These are phyloP conservation scores for Hormaphis cornu DNA, from an alignment of 1,140 invertebrate species.

Conservation along the genomic window DNA sequence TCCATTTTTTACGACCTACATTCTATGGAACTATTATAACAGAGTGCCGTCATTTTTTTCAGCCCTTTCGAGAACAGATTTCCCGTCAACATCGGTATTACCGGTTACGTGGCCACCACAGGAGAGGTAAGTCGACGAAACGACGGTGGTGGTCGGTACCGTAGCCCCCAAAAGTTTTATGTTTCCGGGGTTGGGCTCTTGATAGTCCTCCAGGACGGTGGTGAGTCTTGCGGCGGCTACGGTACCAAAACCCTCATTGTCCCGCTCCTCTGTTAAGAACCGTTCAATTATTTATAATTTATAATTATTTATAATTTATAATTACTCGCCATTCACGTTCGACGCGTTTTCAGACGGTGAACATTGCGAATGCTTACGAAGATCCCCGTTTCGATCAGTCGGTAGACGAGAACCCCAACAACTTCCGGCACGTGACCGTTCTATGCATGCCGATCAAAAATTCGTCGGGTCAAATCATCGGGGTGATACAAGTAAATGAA, in stretches of 20 bases:
- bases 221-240: no score
- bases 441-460: slow-evolving; percentile 90
- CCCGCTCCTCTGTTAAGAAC: no score
- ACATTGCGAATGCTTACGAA: slow-evolving; percentile 80
- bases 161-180: no score
- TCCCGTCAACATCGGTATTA: slow-evolving; percentile 93
- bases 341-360: slow-evolving; percentile 57
- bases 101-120: slow-evolving; percentile 90
- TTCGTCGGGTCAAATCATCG: slow-evolving; percentile 77
- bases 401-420: slow-evolving; percentile 65
- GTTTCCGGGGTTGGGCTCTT: no score
- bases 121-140: slow-evolving; percentile 68
- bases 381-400: slow-evolving; percentile 83
- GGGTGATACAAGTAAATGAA: slow-evolving; percentile 67
- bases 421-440: slow-evolving; percentile 73
- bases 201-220: no score
- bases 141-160: neutral
- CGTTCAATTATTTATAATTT: no score
- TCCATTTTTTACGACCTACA: slow-evolving; percentile 9
- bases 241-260: no score
- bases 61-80: slow-evolving; percentile 84
- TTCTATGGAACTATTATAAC: slow-evolving; percentile 20
- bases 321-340: no score
- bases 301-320: no score
- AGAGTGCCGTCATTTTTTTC: slow-evolving; percentile 39